Evolutionary conservation across 1,140 invertebrate genomes (phyloP).

Genomic region (Drosophila bifasciata): DNA sequence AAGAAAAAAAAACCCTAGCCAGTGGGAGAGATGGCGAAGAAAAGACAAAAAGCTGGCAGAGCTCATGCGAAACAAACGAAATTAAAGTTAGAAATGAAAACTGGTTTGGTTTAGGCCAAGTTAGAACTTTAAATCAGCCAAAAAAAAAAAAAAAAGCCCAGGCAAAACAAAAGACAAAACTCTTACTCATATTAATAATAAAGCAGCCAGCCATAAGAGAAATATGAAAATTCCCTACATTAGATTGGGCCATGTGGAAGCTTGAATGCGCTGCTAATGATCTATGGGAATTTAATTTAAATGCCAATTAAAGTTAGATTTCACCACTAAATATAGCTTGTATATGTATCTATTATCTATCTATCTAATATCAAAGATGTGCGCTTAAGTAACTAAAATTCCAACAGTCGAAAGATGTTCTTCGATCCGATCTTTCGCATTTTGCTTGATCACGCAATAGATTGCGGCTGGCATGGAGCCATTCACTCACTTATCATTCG

Average conservation of each 20-base stretch:
- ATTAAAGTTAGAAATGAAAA: slow-evolving; percentile 79
- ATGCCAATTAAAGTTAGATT: not conserved
- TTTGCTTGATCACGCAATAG: slow-evolving; percentile 17
- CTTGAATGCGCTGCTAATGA: slow-evolving; percentile 25
- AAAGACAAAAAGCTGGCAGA: slow-evolving; percentile 44
- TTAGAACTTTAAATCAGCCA: slow-evolving; percentile 71
- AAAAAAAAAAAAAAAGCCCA: slow-evolving; percentile 1
- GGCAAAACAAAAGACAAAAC: slow-evolving; percentile 45
- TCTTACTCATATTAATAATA: slow-evolving; percentile 79
- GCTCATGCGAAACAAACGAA: slow-evolving; percentile 70
- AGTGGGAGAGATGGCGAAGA: slow-evolving; percentile 50
- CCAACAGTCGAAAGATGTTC: no score
- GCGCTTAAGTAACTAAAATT: not conserved
- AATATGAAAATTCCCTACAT: slow-evolving; percentile 23
- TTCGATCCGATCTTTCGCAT: slow-evolving; percentile 11
- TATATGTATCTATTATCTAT: not conserved
- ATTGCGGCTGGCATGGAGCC: slow-evolving; percentile 10
- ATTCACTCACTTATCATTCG: not conserved
- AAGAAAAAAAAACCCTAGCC: slow-evolving; percentile 68
- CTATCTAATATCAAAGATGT: slow-evolving; percentile 2
- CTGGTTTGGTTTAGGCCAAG: slow-evolving; percentile 77
- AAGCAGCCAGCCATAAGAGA: slow-evolving; percentile 34
- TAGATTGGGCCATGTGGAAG: slow-evolving; percentile 12
- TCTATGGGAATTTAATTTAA: slow-evolving; percentile 1
- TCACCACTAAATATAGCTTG: not conserved